phyloP scores from a whole-genome alignment of 2,888 invertebrate species.

The Zaprionus obscuricornis region DNA sequence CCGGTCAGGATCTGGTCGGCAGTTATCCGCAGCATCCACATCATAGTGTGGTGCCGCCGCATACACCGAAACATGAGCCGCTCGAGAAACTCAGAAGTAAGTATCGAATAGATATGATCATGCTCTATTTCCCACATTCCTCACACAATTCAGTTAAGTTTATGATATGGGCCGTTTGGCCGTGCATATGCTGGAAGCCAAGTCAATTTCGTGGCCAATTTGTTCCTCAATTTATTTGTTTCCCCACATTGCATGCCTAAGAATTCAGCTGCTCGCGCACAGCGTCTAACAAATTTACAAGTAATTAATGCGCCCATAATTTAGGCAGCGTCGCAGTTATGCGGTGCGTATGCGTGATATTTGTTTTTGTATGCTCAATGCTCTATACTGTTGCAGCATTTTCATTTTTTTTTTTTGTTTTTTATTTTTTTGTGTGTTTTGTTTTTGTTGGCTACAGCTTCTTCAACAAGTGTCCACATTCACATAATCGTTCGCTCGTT shows the following conservation, averaged over 20 bases:
- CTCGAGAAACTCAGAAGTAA: constrained; percentile 90
- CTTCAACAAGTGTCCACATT: constrained; percentile 75
- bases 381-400: no score
- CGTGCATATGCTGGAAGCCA: constrained; percentile 1
- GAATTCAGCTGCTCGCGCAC: constrained; percentile 9
- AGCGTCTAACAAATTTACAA: constrained; percentile 77
- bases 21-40: constrained; percentile 85
- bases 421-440: constrained; percentile 2
- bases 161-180: constrained; percentile 42
- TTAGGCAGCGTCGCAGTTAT: constrained; percentile 52
- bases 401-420: no score
- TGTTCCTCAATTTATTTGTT: constrained; percentile 65
- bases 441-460: constrained; percentile 11
- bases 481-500: constrained; percentile 52
- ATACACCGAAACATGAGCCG: constrained; percentile 87
- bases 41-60: constrained; percentile 85
- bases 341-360: constrained; percentile 55
- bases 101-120: constrained; percentile 70
- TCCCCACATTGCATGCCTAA: constrained; percentile 7
- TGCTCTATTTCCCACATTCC: not conserved
- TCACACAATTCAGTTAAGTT: constrained; percentile 12
- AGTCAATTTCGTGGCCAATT: constrained; percentile 73
- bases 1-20: constrained; percentile 84
- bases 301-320: constrained; percentile 81
- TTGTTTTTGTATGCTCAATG: not conserved